Percentiles rank a stretch among this genome's conserved stretches.
Conservation (phyloP, 2,797 vertebrate species). For the Acrocephalus scirpaceus region DNA sequence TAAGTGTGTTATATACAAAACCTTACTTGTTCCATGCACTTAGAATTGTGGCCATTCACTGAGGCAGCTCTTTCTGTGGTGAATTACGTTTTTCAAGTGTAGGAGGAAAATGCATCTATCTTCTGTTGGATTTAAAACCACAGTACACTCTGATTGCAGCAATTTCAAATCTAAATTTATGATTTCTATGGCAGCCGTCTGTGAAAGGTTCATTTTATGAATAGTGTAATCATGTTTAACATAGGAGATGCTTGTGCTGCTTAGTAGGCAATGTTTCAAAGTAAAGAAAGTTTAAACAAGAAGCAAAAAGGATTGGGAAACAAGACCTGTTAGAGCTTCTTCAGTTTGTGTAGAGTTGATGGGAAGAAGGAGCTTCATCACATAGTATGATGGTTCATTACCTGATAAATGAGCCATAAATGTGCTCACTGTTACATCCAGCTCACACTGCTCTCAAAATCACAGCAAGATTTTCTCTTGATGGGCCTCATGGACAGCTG, state of each 20-base stretch:
- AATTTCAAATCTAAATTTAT: constrained; percentile 1
- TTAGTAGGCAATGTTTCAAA: background rate
- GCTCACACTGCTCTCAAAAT: constrained; percentile 2
- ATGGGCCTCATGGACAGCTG: background rate
- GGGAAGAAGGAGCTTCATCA: background rate
- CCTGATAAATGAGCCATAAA: background rate
- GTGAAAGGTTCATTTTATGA: background rate
- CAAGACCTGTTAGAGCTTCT: background rate
- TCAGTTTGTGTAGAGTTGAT: background rate
- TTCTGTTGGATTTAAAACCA: background rate
- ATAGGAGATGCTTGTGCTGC: background rate
- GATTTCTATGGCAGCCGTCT: background rate
- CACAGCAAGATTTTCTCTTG: constrained; percentile 1
- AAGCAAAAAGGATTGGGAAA: background rate
- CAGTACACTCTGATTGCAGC: background rate
- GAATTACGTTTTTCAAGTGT: background rate
- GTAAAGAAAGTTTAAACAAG: background rate
- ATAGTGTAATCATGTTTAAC: background rate
- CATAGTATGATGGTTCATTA: background rate
- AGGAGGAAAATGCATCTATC: background rate
- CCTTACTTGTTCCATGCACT: background rate
- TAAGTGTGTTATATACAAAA: background rate
- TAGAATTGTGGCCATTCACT: background rate
- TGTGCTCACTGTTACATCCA: background rate
- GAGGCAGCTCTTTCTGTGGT: background rate